Evolutionary conservation across 2,888 invertebrate species (phyloP), one percentile per base, ranked within the genome.

Genomic region (Gryllus longicercus): DNA sequence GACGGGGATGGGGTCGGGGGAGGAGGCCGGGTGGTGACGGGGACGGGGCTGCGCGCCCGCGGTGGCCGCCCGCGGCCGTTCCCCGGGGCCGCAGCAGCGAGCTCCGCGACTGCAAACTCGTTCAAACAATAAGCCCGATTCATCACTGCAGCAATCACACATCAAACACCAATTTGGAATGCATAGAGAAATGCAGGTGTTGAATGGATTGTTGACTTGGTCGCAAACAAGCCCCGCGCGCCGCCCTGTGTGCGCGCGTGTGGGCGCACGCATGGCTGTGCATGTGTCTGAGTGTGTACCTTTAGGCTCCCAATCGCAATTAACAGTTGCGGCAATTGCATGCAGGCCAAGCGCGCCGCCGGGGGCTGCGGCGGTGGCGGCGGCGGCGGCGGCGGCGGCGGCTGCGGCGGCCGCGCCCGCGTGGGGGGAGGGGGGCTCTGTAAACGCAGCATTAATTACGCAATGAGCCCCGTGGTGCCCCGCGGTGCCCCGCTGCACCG

Each of bases 161-260:
- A 81, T 80, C 80, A 79, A 81, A 80, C 78, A 80, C 80, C 79
- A 81, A 81, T 81, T 81, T 81, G 81, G 80, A 79, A 80, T 81
- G 81, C 81, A 81, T 80, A 80, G 82, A 78, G 78, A 80, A 79
- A 80, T 74, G 79, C 80, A 82, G 82, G 82, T 82, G 82, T 82
- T 81, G 80, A 81, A 82, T 81, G 79, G 79, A 74, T 50, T 82
- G 82, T 82, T 82, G 82, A 82, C 81, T 82, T 81, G 81, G 78
- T 81, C 74, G 77, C 81, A 75, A 79, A 79, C 82, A 79, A 75
- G 79, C 77, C 63, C 63, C 63, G 63, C 63, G 63, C 63, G 63
- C 63, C 63, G n/a, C 16, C 63, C 63, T 63, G 63, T 63, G 63
- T 63, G 63, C 63, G 63, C 63, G 63, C 63, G 63, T 63, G 63